phyloP scores from a whole-genome alignment of 2,888 invertebrate species.

The Harpagoxenus sublaevis region DNA sequence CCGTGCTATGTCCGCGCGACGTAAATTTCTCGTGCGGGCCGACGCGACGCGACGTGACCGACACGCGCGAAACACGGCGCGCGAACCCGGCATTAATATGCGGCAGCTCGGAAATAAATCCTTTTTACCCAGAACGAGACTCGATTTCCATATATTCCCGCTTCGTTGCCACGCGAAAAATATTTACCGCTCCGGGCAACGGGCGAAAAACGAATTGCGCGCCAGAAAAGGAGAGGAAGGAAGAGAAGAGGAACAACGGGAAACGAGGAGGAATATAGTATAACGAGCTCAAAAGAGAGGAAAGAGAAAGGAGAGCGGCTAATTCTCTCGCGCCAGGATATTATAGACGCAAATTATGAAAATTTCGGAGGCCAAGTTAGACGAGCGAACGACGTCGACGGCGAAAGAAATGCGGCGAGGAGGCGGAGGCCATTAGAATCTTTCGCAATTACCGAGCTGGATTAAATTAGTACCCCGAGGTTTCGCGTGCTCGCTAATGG shows the following conservation, averaged over 20 bases:
- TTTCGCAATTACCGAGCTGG: constrained; percentile 76
- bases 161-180: constrained; percentile 53
- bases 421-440: constrained; percentile 69
- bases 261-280: not conserved
- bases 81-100: constrained; percentile 55
- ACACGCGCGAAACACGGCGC: constrained; percentile 52
- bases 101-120: constrained; percentile 70
- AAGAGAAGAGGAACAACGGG: not conserved
- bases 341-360: constrained; percentile 63
- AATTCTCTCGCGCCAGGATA: not conserved
- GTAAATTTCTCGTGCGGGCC: constrained; percentile 55
- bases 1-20: not conserved
- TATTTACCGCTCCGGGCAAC: constrained; percentile 48
- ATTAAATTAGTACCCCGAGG: constrained; percentile 78
- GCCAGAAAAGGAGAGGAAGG: not conserved
- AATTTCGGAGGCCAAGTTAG: constrained; percentile 52
- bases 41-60: constrained; percentile 45
- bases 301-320: not conserved
- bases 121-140: constrained; percentile 51
- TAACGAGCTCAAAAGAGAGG: not conserved
- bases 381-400: constrained; percentile 49
- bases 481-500: constrained; percentile 79
- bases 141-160: constrained; percentile 72
- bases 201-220: constrained; percentile 2
- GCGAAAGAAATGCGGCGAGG: constrained; percentile 55